A percentile compares a stretch with the other conserved stretches of the same genome.
Conservation (phyloP, 1,140 invertebrate genomes). For the Amyelois transitella region DNA sequence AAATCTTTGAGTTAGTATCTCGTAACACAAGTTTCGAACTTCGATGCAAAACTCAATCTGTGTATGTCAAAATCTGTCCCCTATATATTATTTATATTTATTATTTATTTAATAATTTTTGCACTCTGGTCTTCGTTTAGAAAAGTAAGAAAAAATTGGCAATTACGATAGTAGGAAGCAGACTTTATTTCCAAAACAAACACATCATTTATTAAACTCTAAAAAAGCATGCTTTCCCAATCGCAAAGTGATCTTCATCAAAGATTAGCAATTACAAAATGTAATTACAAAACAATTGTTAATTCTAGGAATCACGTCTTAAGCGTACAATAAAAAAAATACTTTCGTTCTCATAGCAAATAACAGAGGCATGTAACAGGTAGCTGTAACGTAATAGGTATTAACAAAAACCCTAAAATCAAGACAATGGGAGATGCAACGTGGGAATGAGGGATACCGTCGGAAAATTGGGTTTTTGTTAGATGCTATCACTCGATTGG, state of each 20-base stretch:
- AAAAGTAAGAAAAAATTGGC: too few species aligned
- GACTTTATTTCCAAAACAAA: background rate
- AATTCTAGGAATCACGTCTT: background rate
- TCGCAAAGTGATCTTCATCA: background rate
- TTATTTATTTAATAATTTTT: too few species aligned
- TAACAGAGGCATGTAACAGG: background rate
- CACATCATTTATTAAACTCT: too few species aligned
- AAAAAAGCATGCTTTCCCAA: background rate
- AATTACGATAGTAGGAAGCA: too few species aligned
- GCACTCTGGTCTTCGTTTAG: too few species aligned
- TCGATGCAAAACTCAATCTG: too few species aligned
- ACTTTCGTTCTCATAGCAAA: background rate
- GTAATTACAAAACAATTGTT: background rate
- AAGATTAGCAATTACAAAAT: background rate
- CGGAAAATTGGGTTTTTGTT: background rate
- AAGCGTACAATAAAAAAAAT: background rate
- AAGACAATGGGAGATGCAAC: background rate
- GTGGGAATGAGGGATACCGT: background rate
- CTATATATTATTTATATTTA: too few species aligned
- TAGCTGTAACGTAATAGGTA: background rate
- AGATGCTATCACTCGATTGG: background rate
- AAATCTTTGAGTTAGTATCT: too few species aligned
- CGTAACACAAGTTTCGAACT: too few species aligned
- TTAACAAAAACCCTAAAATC: background rate
- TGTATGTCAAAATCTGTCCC: too few species aligned